Base-by-base conservation (phyloP, 1,140 invertebrate species). In the Cataglyphis hispanica region DNA sequence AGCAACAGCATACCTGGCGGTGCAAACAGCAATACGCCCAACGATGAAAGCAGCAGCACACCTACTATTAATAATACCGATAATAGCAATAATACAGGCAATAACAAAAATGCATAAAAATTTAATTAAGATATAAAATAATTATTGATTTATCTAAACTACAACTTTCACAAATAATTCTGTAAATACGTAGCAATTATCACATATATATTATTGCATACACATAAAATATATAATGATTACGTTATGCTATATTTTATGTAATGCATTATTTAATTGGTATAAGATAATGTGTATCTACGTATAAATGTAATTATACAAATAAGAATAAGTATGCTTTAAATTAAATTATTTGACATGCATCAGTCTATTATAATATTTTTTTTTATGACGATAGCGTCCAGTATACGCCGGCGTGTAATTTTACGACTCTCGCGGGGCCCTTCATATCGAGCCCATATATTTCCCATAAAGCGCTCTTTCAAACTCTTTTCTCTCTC, bases 341-440 rank as follows among this genome's bases (percentile, higher is more conserved):
- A 50, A 50, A 19, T 50, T 50, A 50, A 50, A 19, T 50, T 19
- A 46, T 46, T 46, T 2, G 13, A 46, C 13, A 46, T 5, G 16
- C 16, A 50, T 50, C 16, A 50, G 4, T 19, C 8, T 46, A 3
- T 3, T 50, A 50, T 16, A 50, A 16, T 19, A 4, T 50, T 43
- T 19, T 50, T 16, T 19, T 50, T 89, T 89, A 89, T 84, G 83
- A 83, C 43, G 76, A 27, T 40, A n/a, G 63, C 37, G 34, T 84
- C 58, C 81, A 61, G 72, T 31, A 58, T 50, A 19, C 56, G 81
- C 31, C 46, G 56, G 31, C 43, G 46, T 34, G 69, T 76, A 89
- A 89, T 89, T 89, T 89, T 60, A 89, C 84, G 84, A 89, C 31
- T 89, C 31, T 89, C 87, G 84, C 63, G 76, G 56, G 25, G 76